Evolutionary conservation across 2,797 vertebrate genomes (phyloP).

Genomic region (Kryptolebias ocellatus): DNA sequence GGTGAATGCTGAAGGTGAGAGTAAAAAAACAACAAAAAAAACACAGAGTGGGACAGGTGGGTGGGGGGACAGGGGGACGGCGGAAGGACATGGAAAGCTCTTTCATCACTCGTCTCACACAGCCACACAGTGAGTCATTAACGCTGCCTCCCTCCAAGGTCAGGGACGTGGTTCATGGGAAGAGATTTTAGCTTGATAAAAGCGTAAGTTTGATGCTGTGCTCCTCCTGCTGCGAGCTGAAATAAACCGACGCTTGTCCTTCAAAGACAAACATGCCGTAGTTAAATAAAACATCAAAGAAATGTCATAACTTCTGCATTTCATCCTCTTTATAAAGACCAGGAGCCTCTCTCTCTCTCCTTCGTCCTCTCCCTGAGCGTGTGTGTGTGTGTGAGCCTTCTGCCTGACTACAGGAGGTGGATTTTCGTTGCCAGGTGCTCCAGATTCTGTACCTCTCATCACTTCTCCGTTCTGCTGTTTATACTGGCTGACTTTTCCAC

Average conservation of each 20-base stretch:
- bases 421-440: not conserved
- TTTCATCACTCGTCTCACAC: slow-evolving; percentile 31
- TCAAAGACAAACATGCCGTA: not conserved
- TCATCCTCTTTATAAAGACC: not conserved
- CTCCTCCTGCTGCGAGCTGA: not conserved
- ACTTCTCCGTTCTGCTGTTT: not conserved
- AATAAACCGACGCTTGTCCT: not conserved
- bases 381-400: not conserved
- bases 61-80: not conserved
- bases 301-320: not conserved
- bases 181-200: not conserved
- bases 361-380: not conserved
- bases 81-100: slow-evolving; percentile 24
- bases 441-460: not conserved
- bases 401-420: not conserved
- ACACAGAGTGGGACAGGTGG: not conserved
- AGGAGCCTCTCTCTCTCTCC: not conserved
- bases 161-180: slow-evolving; percentile 8
- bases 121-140: slow-evolving; percentile 57
- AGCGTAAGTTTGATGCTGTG: not conserved
- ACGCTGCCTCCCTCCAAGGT: slow-evolving; percentile 58
- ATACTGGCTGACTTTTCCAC: not conserved
- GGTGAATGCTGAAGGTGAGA: slow-evolving; percentile 40
- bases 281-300: not conserved
- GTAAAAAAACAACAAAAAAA: slow-evolving; percentile 38